Percentiles rank a stretch among this genome's conserved stretches.
Evolutionary conservation across 1,140 invertebrate species (phyloP).

Genomic region (Drosophila malerkotliana): DNA sequence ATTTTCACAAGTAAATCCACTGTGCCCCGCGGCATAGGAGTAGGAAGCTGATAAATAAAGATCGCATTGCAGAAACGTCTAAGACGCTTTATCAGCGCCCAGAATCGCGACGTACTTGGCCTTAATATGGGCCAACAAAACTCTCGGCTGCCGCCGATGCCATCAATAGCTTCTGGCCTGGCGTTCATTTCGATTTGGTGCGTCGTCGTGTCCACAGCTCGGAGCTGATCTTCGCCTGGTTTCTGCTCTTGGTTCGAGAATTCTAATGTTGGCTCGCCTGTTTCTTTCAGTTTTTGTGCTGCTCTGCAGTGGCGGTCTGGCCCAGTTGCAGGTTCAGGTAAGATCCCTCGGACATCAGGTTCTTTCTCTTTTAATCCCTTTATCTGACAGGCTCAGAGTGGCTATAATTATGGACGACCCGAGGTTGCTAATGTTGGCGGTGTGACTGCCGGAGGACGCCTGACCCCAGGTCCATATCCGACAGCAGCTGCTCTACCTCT

Average conservation of each 20-base stretch:
- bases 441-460: conserved; percentile 42
- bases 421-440: conserved; percentile 71
- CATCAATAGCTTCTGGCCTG: conserved; percentile 24
- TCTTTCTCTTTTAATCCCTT: not conserved
- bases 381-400: conserved; percentile 81
- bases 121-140: conserved; percentile 63
- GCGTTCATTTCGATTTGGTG: conserved; percentile 71
- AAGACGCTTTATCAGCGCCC: conserved; percentile 61
- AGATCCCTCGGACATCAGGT: not conserved
- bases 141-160: conserved; percentile 44
- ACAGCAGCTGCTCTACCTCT: conserved; percentile 55
- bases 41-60: conserved; percentile 81
- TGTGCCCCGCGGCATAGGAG: conserved; percentile 38
- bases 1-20: conserved; percentile 23
- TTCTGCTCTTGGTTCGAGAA: conserved; percentile 28
- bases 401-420: conserved; percentile 85
- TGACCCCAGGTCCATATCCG: conserved; percentile 50
- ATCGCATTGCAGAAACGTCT: conserved; percentile 65
- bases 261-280: conserved; percentile 48
- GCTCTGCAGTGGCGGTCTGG: conserved; percentile 52
- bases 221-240: conserved; percentile 40
- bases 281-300: conserved; percentile 65
- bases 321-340: conserved; percentile 67
- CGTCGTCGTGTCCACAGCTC: conserved; percentile 52
- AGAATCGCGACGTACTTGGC: conserved; percentile 75